Percentiles rank a stretch among this genome's conserved stretches.
Evolutionary conservation across 2,113 vertebrate genomes (phyloP).

Genomic region (Myotis yumanensis): DNA sequence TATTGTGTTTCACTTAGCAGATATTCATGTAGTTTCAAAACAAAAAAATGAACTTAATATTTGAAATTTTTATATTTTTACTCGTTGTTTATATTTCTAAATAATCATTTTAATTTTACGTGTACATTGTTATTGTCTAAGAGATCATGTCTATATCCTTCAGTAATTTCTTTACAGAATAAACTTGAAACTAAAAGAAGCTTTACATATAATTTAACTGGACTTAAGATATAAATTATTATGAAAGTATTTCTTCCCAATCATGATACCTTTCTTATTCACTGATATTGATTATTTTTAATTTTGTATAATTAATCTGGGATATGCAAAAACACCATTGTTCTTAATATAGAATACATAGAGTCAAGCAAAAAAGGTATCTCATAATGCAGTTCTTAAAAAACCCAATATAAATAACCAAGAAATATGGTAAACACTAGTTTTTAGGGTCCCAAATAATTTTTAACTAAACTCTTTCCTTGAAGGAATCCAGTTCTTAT

Average conservation of each 20-base stretch:
- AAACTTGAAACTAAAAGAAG: background rate
- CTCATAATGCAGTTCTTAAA: background rate
- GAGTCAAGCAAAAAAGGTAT: background rate
- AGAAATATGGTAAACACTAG: background rate
- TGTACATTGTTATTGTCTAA: background rate
- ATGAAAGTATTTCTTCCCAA: background rate
- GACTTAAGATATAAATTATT: background rate
- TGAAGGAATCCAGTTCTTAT: background rate
- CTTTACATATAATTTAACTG: background rate
- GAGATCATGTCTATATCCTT: background rate
- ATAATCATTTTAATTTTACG: background rate
- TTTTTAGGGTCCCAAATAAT: background rate
- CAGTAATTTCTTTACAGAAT: background rate
- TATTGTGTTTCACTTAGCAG: background rate
- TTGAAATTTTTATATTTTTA: background rate
- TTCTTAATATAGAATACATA: background rate
- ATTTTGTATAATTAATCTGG: background rate
- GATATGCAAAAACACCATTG: background rate
- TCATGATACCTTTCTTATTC: background rate
- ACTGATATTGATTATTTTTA: background rate
- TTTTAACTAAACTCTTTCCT: background rate
- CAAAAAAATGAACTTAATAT: background rate
- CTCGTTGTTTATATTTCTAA: background rate
- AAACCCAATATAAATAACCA: background rate
- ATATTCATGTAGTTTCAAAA: background rate